phyloP scores from a whole-genome alignment of 92 coral and sea anemone species.

The Epizoanthus rinbou region DNA sequence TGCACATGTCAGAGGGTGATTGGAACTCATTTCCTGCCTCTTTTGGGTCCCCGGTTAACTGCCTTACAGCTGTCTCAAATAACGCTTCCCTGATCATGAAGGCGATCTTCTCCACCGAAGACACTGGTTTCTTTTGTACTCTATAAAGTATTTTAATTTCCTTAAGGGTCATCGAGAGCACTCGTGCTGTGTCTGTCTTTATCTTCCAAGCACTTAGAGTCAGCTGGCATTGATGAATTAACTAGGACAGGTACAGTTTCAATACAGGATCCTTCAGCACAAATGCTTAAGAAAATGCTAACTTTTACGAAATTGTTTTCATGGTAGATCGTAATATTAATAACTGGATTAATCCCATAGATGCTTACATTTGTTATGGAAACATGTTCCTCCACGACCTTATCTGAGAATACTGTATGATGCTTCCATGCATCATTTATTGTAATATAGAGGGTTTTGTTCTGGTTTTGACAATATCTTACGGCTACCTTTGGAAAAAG shows the following conservation, averaged over 20 bases:
- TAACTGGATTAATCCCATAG: neutral
- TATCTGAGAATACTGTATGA: neutral
- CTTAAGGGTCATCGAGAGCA: neutral
- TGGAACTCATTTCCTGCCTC: neutral
- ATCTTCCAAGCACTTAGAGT: neutral
- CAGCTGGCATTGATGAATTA: neutral
- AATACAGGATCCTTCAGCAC: neutral
- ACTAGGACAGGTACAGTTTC: neutral
- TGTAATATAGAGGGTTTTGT: neutral
- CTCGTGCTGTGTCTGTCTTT: neutral
- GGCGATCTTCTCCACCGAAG: neutral
- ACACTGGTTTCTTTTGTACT: neutral
- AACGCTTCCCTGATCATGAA: neutral
- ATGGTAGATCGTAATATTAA: neutral
- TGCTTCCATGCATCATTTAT: neutral
- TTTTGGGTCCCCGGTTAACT: neutral
- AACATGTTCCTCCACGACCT: neutral
- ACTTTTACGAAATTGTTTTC: neutral
- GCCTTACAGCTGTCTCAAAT: neutral
- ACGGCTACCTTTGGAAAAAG: neutral
- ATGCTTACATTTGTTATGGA: neutral
- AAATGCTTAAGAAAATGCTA: neutral
- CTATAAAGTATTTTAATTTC: neutral
- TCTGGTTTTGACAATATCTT: neutral
- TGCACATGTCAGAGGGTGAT: neutral